Base-by-base conservation (phyloP, 2,797 vertebrate species). In the Austrolebias charrua region DNA sequence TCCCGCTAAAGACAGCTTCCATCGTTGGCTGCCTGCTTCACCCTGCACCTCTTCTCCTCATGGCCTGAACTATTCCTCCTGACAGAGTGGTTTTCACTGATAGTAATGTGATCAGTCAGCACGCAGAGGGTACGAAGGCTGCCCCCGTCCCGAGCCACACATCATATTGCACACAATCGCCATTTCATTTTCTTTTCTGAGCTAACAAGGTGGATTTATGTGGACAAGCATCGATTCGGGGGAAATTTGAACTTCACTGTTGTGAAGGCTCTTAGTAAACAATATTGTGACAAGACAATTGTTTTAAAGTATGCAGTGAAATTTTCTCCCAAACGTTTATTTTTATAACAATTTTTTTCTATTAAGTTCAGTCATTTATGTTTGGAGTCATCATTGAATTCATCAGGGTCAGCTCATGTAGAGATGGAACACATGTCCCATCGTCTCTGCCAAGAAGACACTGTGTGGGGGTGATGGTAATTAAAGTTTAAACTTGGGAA, bases 51-150 rank as follows among this genome's bases (percentile, higher is more conserved):
- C 48, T 65, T 54, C 71, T 75, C 75, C 6, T 51, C 76, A 43
- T 51, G 70, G 76, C 74, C 68, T 55, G 71, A 82, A 81, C 78
- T 73, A 84, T 76, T 77, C 73, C 74, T 79, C 74, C 80, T 89
- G 90, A 86, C 88, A 89, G 71, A 80, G 74, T 15, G 75, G 80
- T 79, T 87, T 76, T 68, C 58, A 47, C 74, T 85, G 76, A 88
- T 83, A 80, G 82, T 90, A 89, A 90, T 87, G 86, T 83, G 86
- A 89, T 89, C 76, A 81, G 90, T 90, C 90, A 90, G 79, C 57
- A 73, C 72, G 66, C 78, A 78, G 80, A 83, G 83, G 73, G 79
- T 73, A 80, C 70, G 28, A 71, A 83, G 73, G 73, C 79, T 61
- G 74, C 69, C 75, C 76, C 35, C 63, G 76, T 87, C 85, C 81